Evolutionary conservation across 2,797 vertebrate genomes (phyloP), one percentile per base, ranked within the genome.

Genomic region (Luscinia megarhynchos): DNA sequence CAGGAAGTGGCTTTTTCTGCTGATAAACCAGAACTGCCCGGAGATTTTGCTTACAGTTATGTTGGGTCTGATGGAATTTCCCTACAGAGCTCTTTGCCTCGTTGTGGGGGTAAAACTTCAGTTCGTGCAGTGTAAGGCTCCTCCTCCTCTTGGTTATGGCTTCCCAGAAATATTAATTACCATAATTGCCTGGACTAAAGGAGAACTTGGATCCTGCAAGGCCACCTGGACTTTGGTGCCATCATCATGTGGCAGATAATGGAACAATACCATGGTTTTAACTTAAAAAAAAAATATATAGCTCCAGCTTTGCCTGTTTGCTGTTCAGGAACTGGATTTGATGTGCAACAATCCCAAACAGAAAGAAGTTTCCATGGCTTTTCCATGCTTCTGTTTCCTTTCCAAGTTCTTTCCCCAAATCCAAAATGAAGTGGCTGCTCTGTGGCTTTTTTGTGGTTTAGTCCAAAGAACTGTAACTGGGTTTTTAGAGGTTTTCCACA

Each of bases 141-240:
- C 26, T 67, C 48, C n/a, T 16, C 9, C 32, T 57, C 57, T 54
- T 21, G 51, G 18, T 27, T 29, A 5, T 46, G 12, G 7, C 53
- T 73, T 59, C 59, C 26, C 41, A 70, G 68, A 69, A 68, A 57
- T 34, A 41, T 8, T 54, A 1, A 4, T 48, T 43, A 1, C 24
- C 11, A 2, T 13, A 12, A 74, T 40, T 36, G 43, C 57, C 75
- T 72, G 6, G 2, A 7, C 30, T 16, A 41, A 59, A 83, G 58
- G n/a, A 77, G 50, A 91, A 6, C n/a, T 58, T 22, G 41, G 46
- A 66, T 82, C 45, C 74, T 54, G 55, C 34, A 21, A 24, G 62
- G 54, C 21, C 61, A 29, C 72, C 18, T 0, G 26, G 45, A 1
- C 13, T 2, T 27, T 0, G 0, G 40, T 24, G 32, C 23, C 7